Evolutionary conservation across 92 coral and sea anemone species (phyloP).

Genomic region (Virgularia gustaviana): DNA sequence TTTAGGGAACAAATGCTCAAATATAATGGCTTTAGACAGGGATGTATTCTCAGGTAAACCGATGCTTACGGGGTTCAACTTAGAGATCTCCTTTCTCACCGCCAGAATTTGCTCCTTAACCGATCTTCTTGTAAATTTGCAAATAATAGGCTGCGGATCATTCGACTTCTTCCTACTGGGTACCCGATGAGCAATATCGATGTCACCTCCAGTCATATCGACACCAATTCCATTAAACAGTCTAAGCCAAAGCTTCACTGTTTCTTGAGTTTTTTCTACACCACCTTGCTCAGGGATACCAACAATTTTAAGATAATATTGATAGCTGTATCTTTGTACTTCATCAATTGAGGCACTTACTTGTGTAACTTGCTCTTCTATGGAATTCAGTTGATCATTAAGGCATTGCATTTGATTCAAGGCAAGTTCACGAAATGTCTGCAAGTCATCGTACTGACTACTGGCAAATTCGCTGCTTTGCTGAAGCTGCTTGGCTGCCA

Average conservation of each 20-base stretch:
- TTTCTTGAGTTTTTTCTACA: slow-evolving; percentile 36
- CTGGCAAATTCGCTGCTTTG: slow-evolving; percentile 12
- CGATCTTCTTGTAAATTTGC: slow-evolving; percentile 44
- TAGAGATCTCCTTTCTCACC: background rate
- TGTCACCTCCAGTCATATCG: slow-evolving; percentile 35
- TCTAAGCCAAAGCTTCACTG: slow-evolving; percentile 28
- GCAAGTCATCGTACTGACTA: background rate
- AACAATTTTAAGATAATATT: slow-evolving; percentile 17
- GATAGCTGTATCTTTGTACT: slow-evolving; percentile 7
- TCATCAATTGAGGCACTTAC: background rate
- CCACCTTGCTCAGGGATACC: slow-evolving; percentile 12
- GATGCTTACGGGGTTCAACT: background rate
- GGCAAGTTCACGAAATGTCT: background rate
- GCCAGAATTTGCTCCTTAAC: slow-evolving; percentile 41
- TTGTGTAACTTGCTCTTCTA: background rate
- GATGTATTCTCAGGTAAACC: background rate
- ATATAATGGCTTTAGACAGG: no score
- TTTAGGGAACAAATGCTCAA: slow-evolving; percentile 40
- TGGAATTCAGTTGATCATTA: background rate
- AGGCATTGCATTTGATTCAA: background rate
- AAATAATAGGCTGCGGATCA: slow-evolving; percentile 42
- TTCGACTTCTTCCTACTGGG: slow-evolving; percentile 39
- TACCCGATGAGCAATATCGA: slow-evolving; percentile 46
- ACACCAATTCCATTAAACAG: slow-evolving; percentile 42
- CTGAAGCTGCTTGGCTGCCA: no score